Evolutionary conservation across 2,888 invertebrate genomes (phyloP).

Genomic region (Lasioglossum pauxillum): DNA sequence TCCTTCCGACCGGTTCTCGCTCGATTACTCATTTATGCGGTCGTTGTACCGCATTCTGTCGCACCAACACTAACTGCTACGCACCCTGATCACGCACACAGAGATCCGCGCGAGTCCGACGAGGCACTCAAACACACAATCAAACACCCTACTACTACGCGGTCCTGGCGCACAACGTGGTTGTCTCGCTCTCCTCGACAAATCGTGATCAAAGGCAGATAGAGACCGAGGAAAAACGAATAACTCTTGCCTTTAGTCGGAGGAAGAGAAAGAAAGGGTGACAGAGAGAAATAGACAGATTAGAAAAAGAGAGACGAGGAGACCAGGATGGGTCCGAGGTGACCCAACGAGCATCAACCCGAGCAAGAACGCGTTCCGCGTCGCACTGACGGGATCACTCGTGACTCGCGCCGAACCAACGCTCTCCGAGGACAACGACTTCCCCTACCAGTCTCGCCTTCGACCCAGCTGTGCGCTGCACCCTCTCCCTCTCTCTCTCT

Average conservation of each 20-base stretch:
- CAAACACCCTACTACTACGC: background rate
- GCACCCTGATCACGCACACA: constrained; percentile 40
- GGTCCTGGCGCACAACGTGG: constrained; percentile 12
- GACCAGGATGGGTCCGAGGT: background rate
- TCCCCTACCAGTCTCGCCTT: constrained; percentile 70
- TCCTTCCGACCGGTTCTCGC: constrained; percentile 59
- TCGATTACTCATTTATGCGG: constrained; percentile 56
- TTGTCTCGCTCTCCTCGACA: background rate
- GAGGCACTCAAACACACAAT: background rate
- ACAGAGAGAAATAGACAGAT: background rate
- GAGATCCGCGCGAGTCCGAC: constrained; percentile 13
- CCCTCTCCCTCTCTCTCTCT: constrained; percentile 38
- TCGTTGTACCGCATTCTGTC: constrained; percentile 55
- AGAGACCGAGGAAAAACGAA: background rate
- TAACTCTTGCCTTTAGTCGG: background rate
- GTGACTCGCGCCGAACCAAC: constrained; percentile 74
- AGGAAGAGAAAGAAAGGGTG: background rate
- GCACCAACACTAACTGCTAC: constrained; percentile 45
- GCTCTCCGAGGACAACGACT: constrained; percentile 80
- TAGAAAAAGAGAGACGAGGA: constrained; percentile 16
- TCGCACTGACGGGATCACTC: constrained; percentile 73
- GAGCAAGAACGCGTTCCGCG: constrained; percentile 76
- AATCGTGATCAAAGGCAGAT: background rate
- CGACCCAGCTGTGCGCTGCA: constrained; percentile 71
- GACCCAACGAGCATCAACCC: constrained; percentile 32